These are phyloP conservation scores for Ardeotis arabs DNA, from an alignment of 2,113 vertebrate genomes.

Conservation along the genomic window DNA sequence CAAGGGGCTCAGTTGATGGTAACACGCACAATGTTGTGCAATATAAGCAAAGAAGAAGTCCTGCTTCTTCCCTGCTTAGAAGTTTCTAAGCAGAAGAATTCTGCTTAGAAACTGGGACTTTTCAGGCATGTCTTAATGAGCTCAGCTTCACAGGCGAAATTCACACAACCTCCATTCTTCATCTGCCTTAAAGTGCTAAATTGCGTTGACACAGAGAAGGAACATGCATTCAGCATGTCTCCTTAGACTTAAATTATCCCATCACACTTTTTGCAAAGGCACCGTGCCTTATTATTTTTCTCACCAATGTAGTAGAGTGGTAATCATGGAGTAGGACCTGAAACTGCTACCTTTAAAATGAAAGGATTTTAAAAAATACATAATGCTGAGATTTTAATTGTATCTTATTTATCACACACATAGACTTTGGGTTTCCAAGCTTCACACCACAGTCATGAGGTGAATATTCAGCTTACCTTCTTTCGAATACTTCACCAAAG, in stretches of 20 bases:
- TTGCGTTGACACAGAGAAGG: background rate
- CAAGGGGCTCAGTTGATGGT: background rate
- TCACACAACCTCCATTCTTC: background rate
- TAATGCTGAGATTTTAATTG: background rate
- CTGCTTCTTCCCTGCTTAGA: no score
- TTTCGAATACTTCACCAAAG: background rate
- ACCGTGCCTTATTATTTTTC: background rate
- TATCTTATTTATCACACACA: background rate
- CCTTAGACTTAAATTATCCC: background rate
- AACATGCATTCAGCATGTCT: background rate
- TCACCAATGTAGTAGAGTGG: background rate
- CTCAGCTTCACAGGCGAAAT: background rate
- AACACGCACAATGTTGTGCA: background rate
- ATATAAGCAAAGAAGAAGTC: slow-evolving; percentile 5
- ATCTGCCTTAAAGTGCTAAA: background rate
- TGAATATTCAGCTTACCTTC: background rate
- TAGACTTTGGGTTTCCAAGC: background rate
- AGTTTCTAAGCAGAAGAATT: slow-evolving; percentile 14
- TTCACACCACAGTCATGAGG: background rate
- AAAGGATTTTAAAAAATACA: background rate
- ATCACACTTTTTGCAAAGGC: background rate
- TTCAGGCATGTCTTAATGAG: background rate
- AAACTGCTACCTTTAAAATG: background rate
- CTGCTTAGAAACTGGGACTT: slow-evolving; percentile 44
- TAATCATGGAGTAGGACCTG: background rate